phyloP scores from a whole-genome alignment of 2,113 vertebrate species.

The Calypte anna region DNA sequence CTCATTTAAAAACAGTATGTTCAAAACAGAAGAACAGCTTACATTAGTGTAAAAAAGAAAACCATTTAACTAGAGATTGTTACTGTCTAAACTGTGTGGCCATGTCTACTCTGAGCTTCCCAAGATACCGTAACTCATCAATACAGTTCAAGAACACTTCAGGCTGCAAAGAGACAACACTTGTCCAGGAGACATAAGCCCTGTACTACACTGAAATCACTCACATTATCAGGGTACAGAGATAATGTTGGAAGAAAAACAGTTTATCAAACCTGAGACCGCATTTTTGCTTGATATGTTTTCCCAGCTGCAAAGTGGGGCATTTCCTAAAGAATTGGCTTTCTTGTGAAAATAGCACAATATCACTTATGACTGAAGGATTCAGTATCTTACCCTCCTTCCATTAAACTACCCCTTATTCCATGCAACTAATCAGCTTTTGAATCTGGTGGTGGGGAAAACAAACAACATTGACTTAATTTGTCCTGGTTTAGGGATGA shows the following conservation, averaged over 20 bases:
- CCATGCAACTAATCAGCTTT: neutral
- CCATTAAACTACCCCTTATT: neutral
- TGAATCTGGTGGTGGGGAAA: neutral
- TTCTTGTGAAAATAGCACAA: neutral
- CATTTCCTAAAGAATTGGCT: neutral
- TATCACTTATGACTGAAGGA: neutral
- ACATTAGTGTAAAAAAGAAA: neutral
- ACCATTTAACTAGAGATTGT: neutral
- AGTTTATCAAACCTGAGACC: neutral
- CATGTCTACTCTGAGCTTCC: neutral
- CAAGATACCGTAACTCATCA: neutral
- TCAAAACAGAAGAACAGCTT: neutral
- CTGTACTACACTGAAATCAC: neutral
- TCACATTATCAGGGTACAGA: neutral
- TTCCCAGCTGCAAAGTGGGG: neutral
- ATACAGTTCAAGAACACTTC: neutral
- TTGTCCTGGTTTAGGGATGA: neutral
- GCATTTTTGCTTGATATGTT: neutral
- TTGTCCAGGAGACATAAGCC: neutral
- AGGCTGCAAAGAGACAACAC: neutral
- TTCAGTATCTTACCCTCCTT: neutral
- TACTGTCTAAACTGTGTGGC: neutral
- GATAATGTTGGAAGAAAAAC: neutral
- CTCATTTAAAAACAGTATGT: neutral
- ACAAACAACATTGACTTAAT: neutral